These are phyloP conservation scores for Willisornis vidua DNA, from an alignment of 2,113 vertebrate species.

Conservation along the genomic window DNA sequence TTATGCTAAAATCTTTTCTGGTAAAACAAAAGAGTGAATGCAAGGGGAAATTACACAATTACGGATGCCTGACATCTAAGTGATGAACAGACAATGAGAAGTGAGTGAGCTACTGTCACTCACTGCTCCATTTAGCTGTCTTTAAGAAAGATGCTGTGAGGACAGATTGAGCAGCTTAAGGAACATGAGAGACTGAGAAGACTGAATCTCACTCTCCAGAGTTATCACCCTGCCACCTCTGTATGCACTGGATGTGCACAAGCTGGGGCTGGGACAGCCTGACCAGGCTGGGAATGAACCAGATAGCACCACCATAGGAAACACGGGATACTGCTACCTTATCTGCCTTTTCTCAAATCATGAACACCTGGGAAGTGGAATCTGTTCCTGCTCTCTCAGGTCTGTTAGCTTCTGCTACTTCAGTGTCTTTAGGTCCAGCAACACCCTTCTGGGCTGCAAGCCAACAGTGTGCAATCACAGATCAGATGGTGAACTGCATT, in stretches of 20 bases:
- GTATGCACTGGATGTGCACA: rapidly evolving
- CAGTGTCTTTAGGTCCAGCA: neutral
- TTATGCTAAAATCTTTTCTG: neutral
- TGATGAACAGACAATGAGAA: neutral
- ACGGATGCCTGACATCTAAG: neutral
- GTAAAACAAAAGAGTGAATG: neutral
- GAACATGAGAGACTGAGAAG: neutral
- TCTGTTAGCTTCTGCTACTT: neutral
- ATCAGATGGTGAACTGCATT: rapidly evolving
- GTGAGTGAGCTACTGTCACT: neutral
- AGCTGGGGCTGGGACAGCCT: neutral
- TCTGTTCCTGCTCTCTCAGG: neutral
- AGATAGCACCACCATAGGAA: neutral
- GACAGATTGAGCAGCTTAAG: neutral
- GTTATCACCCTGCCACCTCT: neutral
- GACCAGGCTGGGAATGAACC: neutral
- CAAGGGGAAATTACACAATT: neutral
- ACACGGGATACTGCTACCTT: neutral
- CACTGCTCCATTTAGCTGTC: neutral
- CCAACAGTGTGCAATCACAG: neutral
- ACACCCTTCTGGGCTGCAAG: neutral
- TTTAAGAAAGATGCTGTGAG: neutral
- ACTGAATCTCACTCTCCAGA: neutral
- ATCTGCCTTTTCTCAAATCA: neutral
- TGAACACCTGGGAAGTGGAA: neutral